Evolutionary conservation across 2,888 invertebrate species (phyloP).

Genomic region (Athrips mouffetella): DNA sequence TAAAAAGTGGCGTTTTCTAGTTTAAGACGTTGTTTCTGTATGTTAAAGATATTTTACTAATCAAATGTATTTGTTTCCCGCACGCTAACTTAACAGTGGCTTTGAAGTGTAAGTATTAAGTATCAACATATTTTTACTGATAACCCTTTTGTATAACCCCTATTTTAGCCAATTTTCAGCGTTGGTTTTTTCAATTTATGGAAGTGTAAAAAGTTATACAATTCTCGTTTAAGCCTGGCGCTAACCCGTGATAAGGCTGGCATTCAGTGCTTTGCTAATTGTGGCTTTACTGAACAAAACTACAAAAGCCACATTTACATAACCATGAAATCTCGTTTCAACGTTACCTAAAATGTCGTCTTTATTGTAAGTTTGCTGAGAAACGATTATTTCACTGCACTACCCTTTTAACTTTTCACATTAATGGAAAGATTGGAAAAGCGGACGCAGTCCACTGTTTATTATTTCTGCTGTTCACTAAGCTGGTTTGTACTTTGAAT

Average conservation of each 20-base stretch:
- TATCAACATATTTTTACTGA: not conserved
- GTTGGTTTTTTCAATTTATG: too few species aligned
- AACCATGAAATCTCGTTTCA: slow-evolving; percentile 13
- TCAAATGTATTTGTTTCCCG: slow-evolving; percentile 29
- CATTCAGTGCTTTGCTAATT: slow-evolving; percentile 32
- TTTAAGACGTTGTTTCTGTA: too few species aligned
- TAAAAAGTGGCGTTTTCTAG: too few species aligned
- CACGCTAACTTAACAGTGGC: slow-evolving; percentile 66
- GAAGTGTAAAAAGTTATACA: too few species aligned
- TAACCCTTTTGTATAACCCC: not conserved
- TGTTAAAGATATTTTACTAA: too few species aligned
- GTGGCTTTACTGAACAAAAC: slow-evolving; percentile 30
- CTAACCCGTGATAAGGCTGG: slow-evolving; percentile 7
- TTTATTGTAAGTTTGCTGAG: not conserved
- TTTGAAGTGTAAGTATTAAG: slow-evolving; percentile 74
- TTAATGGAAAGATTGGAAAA: too few species aligned
- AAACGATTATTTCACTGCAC: not conserved
- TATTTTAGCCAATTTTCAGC: not conserved
- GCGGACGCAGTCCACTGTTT: too few species aligned
- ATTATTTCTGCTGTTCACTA: too few species aligned
- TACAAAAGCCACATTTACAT: slow-evolving; percentile 36
- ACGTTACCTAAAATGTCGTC: not conserved
- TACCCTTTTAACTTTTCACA: too few species aligned
- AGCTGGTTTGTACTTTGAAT: too few species aligned
- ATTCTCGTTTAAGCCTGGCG: not conserved